Evolutionary conservation across 1,140 invertebrate genomes (phyloP).

Genomic region (Oncopodura yosiiana): DNA sequence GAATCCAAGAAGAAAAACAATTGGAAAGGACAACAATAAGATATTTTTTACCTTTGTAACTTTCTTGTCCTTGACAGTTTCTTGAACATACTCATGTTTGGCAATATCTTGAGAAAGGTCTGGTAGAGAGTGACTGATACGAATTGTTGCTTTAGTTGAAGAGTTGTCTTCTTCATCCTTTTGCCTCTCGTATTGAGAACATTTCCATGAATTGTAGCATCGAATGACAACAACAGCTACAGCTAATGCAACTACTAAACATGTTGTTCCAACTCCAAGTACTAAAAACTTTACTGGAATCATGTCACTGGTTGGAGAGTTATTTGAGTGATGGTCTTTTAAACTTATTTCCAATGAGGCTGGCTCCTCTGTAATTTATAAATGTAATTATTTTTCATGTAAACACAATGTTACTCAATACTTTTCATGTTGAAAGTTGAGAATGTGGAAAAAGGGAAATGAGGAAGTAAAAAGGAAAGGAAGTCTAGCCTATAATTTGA

Average conservation of each 20-base stretch:
- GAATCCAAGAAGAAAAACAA: no score
- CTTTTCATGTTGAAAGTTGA: no score
- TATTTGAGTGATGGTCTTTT: no score
- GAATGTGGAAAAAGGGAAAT: no score
- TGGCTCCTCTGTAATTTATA: no score
- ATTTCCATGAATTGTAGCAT: conserved; percentile 20
- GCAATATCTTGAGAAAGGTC: conserved; percentile 59
- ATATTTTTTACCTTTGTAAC: conserved; percentile 42
- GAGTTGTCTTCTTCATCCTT: conserved; percentile 50
- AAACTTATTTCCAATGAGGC: no score
- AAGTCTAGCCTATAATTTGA: no score
- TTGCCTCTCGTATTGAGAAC: conserved; percentile 8
- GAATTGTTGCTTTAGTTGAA: conserved; percentile 54
- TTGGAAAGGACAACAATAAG: no score
- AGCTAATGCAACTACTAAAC: conserved; percentile 7
- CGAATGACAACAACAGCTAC: conserved; percentile 14
- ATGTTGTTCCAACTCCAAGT: conserved; percentile 10
- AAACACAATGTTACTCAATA: no score
- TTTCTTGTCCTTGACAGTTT: conserved; percentile 58
- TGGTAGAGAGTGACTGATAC: conserved; percentile 62
- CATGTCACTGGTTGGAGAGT: no score
- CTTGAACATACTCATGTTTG: conserved; percentile 60
- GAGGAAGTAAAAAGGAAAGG: no score
- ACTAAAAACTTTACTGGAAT: neutral
- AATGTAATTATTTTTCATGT: no score